A percentile compares a stretch with the other conserved stretches of the same genome.
These are phyloP conservation scores for Leptarthrus brevirostris DNA, from an alignment of 2,888 invertebrate genomes.

Conservation along the genomic window DNA sequence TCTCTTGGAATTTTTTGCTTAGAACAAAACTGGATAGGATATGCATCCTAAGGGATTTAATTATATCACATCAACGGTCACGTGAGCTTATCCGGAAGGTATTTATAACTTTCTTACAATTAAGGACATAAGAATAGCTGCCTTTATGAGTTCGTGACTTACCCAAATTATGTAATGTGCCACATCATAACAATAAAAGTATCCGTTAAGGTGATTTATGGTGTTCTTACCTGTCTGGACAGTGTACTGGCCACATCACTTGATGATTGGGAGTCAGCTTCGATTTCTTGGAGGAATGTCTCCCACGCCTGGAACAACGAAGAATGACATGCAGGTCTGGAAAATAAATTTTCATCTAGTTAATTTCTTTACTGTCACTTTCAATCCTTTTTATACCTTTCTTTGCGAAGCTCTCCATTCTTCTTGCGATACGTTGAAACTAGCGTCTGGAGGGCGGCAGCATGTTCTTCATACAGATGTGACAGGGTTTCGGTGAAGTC, in stretches of 20 bases:
- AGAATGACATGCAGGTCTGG: conserved; percentile 82
- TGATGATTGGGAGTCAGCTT: conserved; percentile 87
- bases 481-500: conserved; percentile 92
- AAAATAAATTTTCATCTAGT: conserved; percentile 51
- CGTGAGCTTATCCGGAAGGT: background rate
- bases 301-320: conserved; percentile 92
- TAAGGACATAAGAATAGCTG: conserved; percentile 1
- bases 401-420: conserved; percentile 87
- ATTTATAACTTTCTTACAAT: background rate
- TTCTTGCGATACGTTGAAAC: conserved; percentile 88
- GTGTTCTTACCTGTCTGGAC: conserved; percentile 72
- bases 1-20: background rate
- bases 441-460: conserved; percentile 85
- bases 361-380: background rate
- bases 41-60: background rate
- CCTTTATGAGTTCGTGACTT: conserved; percentile 24
- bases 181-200: background rate
- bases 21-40: background rate
- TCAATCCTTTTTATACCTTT: conserved; percentile 72
- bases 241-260: conserved; percentile 86
- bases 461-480: conserved; percentile 89
- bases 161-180: background rate
- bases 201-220: background rate
- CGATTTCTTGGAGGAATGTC: conserved; percentile 88
- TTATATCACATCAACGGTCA: background rate